These are phyloP conservation scores for Mastacembelus armatus DNA, from an alignment of 2,797 vertebrate genomes.

Conservation along the genomic window DNA sequence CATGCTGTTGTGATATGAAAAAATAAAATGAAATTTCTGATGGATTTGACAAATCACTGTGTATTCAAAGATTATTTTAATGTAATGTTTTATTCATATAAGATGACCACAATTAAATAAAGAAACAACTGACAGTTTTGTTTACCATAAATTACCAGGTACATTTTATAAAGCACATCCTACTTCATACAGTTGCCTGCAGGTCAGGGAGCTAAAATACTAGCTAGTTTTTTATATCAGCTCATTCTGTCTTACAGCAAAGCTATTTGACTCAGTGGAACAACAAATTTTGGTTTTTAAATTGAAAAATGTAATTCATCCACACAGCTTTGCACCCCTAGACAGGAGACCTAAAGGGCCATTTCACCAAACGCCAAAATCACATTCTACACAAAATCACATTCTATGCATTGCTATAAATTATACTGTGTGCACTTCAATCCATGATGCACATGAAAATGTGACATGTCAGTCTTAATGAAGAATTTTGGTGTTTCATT, in stretches of 20 bases:
- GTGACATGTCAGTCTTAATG: neutral
- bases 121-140: neutral
- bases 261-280: conserved; percentile 10
- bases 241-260: conserved; percentile 10
- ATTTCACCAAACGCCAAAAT: conserved; percentile 21
- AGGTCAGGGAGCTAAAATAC: conserved; percentile 4
- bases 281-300: conserved; percentile 14
- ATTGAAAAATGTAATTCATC: conserved; percentile 5
- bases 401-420: neutral
- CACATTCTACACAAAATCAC: conserved; percentile 10
- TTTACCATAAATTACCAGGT: neutral
- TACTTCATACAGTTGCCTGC: neutral
- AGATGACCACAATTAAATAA: neutral
- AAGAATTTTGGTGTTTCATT: neutral
- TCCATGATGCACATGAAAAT: neutral
- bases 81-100: neutral
- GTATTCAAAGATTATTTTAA: no score
- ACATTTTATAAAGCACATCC: neutral
- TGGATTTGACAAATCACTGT: neutral
- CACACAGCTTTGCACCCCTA: conserved; percentile 3
- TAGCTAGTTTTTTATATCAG: conserved; percentile 8
- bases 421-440: neutral
- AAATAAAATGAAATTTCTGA: neutral
- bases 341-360: conserved; percentile 10
- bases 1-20: neutral